Evolutionary conservation across 1,140 invertebrate genomes (phyloP).

Genomic region (Ceratina japonica): DNA sequence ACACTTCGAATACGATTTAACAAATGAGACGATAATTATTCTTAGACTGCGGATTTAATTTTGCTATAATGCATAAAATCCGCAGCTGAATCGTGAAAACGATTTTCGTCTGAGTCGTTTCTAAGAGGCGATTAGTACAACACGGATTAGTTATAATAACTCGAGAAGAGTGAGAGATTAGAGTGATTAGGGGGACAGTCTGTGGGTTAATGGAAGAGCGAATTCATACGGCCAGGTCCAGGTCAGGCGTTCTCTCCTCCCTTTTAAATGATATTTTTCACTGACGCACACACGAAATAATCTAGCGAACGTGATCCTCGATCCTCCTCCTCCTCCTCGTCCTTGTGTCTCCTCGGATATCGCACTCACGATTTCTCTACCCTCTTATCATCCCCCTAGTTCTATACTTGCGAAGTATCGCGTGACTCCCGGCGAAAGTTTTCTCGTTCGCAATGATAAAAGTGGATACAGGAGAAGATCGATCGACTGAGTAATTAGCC

Average conservation of each 20-base stretch:
- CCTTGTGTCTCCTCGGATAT: not conserved
- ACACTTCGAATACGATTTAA: not conserved
- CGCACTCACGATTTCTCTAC: slow-evolving; percentile 18
- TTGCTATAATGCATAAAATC: too few species aligned
- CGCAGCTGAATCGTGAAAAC: too few species aligned
- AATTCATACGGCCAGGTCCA: slow-evolving; percentile 56
- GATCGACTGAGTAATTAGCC: not conserved
- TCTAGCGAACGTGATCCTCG: slow-evolving; percentile 32
- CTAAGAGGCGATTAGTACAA: not conserved
- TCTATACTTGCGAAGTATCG: not conserved
- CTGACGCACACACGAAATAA: slow-evolving; percentile 44
- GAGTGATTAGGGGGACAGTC: slow-evolving; percentile 6
- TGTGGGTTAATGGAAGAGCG: slow-evolving; percentile 49
- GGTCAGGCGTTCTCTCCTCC: slow-evolving; percentile 31
- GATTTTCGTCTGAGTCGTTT: too few species aligned
- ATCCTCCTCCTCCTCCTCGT: slow-evolving; percentile 10
- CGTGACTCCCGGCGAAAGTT: not conserved
- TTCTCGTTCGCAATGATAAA: slow-evolving; percentile 12
- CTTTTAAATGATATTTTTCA: slow-evolving; percentile 25
- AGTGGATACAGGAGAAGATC: not conserved
- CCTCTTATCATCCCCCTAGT: slow-evolving; percentile 7
- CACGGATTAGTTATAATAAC: not conserved
- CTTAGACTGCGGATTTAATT: too few species aligned
- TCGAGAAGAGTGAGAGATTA: not conserved
- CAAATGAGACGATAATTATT: not conserved